These are phyloP conservation scores for Dreissena polymorpha DNA, from an alignment of 1,140 invertebrate genomes.

Conservation along the genomic window DNA sequence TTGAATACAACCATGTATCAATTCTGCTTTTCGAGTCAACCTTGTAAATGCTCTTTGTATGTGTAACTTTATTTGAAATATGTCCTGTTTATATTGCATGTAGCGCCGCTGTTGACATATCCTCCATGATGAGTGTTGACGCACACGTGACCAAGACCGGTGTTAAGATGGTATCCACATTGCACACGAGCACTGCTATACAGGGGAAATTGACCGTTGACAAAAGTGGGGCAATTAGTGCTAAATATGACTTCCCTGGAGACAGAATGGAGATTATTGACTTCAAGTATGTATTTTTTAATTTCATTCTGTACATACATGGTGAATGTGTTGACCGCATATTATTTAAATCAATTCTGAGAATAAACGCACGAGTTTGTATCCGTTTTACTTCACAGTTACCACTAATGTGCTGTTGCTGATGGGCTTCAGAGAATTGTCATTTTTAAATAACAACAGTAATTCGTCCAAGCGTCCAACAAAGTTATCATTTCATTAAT, in stretches of 20 bases:
- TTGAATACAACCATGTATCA: no score
- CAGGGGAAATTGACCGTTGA: constrained; percentile 87
- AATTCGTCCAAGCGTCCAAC: no score
- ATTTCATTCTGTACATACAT: neutral
- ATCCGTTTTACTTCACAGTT: no score
- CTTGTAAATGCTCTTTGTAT: no score
- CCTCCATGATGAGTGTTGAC: constrained; percentile 91
- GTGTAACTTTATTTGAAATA: no score
- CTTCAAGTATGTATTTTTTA: constrained; percentile 81
- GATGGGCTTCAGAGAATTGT: no score
- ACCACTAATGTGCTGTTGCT: no score
- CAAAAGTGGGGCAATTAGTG: constrained; percentile 84
- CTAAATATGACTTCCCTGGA: constrained; percentile 90
- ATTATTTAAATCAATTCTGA: neutral
- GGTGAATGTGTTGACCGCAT: neutral
- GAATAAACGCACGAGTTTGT: no score
- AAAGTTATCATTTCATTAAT: no score
- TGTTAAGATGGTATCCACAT: constrained; percentile 88
- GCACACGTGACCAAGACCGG: constrained; percentile 88
- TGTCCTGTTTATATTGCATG: constrained; percentile 38
- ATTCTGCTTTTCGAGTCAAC: no score
- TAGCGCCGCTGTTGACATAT: constrained; percentile 91
- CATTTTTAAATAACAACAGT: no score
- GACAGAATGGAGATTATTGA: constrained; percentile 91
- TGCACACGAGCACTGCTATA: constrained; percentile 91